Base-by-base conservation (phyloP, 2,113 vertebrate species). In the Semicossyphus pulcher region DNA sequence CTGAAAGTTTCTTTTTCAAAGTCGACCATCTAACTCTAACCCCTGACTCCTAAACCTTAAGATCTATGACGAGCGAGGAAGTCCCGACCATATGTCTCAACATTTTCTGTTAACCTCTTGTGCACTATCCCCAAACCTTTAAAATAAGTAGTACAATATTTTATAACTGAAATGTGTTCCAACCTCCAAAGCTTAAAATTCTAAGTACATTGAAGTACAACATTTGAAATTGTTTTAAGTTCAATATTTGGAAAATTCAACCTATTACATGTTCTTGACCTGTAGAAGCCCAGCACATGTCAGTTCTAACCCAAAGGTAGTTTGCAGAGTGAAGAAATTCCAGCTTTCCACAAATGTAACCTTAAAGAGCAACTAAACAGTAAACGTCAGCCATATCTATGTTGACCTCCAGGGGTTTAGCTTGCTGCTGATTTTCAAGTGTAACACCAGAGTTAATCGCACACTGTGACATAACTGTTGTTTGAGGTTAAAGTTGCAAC, bases 1-100 rank as follows among this genome's bases (percentile, higher is more conserved):
- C 95, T 99, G 91, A 96, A 97, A 94, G 98, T 99, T 90, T 99
- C 98, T 83, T 99, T 99, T 91, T 99, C 98, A 10, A 99, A 99
- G 92, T 99, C 97, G 56, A 99, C 98, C 70, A 99, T 99, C 94
- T 99, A 93, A 92, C 84, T 80, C 77, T 39, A 16, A 29, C 20
- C 37, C 26, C n/a, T 10, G 8, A 12, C 39, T 57, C 62, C 37
- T 32, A 69, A 88, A 31, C 49, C 32, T 41, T 12, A 44, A 74
- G 28, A 62, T 44, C 52, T 25, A 2, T 26, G 59, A 78, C n/a
- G 44, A 61, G 3, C 16, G 11, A 65, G 52, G 48, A 78, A 41
- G 62, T 60, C 53, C 3, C 51, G 21, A 12, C 47, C 52, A 26
- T 70, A 57, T 28, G 28, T 69, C 36, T 45, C 18, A 34, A 18